Evolutionary conservation across 2,888 invertebrate species (phyloP), one percentile per base, ranked within the genome.

Genomic region (Leptothorax acervorum): DNA sequence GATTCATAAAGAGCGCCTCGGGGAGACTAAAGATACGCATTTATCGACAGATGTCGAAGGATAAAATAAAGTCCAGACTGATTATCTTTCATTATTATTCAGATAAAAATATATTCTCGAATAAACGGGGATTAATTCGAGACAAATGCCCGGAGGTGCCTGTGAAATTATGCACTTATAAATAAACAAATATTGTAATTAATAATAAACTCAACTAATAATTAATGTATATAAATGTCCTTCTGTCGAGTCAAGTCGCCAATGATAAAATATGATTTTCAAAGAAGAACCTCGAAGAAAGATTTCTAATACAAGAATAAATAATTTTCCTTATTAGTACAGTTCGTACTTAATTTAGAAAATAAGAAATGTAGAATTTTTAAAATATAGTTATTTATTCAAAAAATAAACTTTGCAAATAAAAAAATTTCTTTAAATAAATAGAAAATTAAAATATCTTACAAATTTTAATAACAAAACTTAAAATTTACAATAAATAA

Each of bases 31-130:
- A 57, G 70, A 66, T 48, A 79, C 11, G 71, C 42, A 68, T 18
- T 71, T 71, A 71, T 60, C 71, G 48, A 70, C 45, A 23, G 28
- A 71, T 48, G 23, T 71, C 60, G 39, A 48, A 71, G 28, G 48
- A 60, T 11, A 39, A 81, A 71, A 71, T 62, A 42, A 71, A 81
- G 60, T 51, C 79, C 31, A 57, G 45, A 31, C 42, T 48, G 23
- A 71, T 81, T 60, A 60, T 71, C 57, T 53, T 8, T 35, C 39
- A 28, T 45, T 55, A 51, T 57, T 18, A 76, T 57, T 57, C 23
- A 42, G 28, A 71, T 60, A 71, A 79, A 48, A 71, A 71, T 60
- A 42, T 9, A 66, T 66, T 66, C 53, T 57, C 23, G 23, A 55
- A 55, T 42, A 28, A 48, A 6, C n/a, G 39, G 11, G 57, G 8